Percentiles rank a stretch among this genome's conserved stretches.
phyloP scores from a whole-genome alignment of 2,113 vertebrate genomes.

The Boulengeromyrus knoepffleri region DNA sequence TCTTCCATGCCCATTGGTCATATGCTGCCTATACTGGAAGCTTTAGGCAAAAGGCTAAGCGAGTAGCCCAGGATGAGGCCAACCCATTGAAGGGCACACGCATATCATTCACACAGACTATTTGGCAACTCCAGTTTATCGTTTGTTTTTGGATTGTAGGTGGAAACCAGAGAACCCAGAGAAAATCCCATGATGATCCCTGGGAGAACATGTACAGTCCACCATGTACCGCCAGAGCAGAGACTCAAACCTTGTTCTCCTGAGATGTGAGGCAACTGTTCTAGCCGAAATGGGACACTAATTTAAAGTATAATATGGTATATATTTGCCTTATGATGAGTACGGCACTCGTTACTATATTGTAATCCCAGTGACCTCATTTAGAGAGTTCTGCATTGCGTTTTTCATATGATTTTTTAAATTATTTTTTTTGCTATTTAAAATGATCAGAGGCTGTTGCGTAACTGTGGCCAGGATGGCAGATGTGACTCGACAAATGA shows the following conservation, averaged over 20 bases:
- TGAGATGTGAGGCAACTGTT: background rate
- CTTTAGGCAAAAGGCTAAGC: background rate
- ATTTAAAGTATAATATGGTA: background rate
- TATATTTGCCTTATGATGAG: background rate
- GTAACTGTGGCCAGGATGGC: background rate
- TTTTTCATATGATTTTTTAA: conserved; percentile 12
- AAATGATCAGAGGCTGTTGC: conserved; percentile 8
- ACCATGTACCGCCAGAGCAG: background rate
- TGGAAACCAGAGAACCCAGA: background rate
- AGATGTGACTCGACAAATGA: conserved; percentile 11
- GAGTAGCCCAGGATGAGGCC: background rate
- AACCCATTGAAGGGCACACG: background rate
- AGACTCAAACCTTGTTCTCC: background rate
- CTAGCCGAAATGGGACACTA: background rate
- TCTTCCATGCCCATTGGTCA: background rate
- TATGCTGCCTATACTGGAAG: background rate
- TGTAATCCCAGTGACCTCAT: background rate
- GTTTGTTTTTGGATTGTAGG: background rate
- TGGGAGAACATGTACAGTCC: background rate
- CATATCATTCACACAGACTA: background rate
- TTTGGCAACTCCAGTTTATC: background rate
- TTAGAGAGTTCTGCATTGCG: background rate
- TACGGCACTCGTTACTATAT: background rate
- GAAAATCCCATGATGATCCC: background rate
- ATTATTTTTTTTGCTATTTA: background rate